Evolutionary conservation across 92 coral and sea anemone genomes (phyloP).

Genomic region (Epizoanthus stellaris): DNA sequence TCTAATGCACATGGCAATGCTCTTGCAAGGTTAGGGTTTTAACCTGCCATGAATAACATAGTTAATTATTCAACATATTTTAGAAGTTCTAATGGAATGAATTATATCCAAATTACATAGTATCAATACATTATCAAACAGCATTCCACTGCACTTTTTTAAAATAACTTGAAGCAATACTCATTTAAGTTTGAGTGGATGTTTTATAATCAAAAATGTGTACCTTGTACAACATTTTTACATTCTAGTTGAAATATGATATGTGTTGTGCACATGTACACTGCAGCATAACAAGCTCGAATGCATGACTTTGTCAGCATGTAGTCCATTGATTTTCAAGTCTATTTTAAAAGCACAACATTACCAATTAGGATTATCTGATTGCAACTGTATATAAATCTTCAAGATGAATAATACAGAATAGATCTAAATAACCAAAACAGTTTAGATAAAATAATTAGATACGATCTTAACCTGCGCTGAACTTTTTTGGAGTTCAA

Average conservation of each 20-base stretch:
- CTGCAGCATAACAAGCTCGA: neutral
- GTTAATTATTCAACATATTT: slow-evolving; percentile 7
- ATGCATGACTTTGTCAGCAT: slow-evolving; percentile 16
- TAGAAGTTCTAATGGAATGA: neutral
- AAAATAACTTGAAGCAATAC: neutral
- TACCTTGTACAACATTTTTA: neutral
- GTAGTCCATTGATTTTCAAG: neutral
- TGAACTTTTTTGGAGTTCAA: neutral
- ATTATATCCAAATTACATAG: neutral
- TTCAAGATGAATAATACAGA: neutral
- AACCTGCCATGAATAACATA: slow-evolving; percentile 6
- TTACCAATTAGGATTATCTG: neutral
- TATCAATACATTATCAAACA: neutral
- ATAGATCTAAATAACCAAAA: neutral
- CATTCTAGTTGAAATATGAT: neutral
- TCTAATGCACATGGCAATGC: neutral
- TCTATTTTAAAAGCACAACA: neutral
- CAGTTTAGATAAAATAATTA: neutral
- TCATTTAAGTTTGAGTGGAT: no score
- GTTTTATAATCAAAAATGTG: neutral
- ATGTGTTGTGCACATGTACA: neutral
- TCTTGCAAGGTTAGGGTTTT: neutral
- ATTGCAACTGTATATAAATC: neutral
- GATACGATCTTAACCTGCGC: neutral
- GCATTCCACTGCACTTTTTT: neutral